A percentile compares a stretch with the other conserved stretches of the same genome.
Conservation (phyloP, 2,797 vertebrate genomes). For the Bucorvus abyssinicus region DNA sequence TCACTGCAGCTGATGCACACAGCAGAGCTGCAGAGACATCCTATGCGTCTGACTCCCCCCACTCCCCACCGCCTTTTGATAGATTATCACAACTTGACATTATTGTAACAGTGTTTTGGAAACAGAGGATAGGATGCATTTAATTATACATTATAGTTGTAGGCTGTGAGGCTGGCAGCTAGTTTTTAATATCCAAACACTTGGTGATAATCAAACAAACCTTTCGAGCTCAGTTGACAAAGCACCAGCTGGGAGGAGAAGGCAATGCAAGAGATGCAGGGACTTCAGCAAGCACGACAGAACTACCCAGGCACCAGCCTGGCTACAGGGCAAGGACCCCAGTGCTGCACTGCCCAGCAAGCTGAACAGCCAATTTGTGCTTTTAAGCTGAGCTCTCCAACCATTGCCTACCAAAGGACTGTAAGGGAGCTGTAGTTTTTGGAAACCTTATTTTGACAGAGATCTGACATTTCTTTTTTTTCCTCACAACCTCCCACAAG, state of each 20-base stretch:
- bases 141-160: neutral
- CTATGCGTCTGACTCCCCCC: neutral
- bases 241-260: neutral
- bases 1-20: neutral
- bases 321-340: neutral
- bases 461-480: neutral
- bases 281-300: neutral
- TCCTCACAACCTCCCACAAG: neutral
- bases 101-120: constrained; percentile 21
- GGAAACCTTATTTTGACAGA: neutral
- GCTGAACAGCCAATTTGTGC: neutral
- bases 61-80: neutral
- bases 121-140: neutral
- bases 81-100: constrained; percentile 24
- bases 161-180: neutral
- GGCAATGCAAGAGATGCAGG: neutral
- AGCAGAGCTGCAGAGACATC: neutral
- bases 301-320: neutral
- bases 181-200: constrained; percentile 21
- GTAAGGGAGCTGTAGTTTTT: neutral
- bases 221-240: neutral
- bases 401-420: neutral
- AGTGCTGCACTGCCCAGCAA: too few species aligned
- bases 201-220: constrained; percentile 14
- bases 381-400: neutral